Base-by-base conservation (phyloP, 2,113 vertebrate species). In the Drymodes brunneopygia region DNA sequence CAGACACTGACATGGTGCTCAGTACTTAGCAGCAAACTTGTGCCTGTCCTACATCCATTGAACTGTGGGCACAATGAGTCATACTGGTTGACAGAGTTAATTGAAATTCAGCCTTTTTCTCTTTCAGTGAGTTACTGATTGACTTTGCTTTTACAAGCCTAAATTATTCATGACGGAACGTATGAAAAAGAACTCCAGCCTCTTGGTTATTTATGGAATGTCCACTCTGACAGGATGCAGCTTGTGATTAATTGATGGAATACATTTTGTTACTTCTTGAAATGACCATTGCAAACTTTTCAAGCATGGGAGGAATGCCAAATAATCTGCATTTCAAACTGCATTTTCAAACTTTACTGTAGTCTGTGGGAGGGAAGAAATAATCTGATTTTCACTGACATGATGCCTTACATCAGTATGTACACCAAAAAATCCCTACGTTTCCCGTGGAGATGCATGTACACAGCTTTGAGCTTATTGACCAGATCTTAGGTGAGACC, bases 101-200 rank as follows among this genome's bases (percentile, higher is more conserved):
- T 67, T 84, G 77, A 89, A 94, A 91, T 88, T 88, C 69, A 38
- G 23, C 29, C 62, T 75, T 85, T 83, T 88, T 73, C 50, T 75
- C 54, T 79, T 91, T 79, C 80, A 62, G 35, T 36, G 80, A 83
- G 19, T 54, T 90, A 91, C 73, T 72, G 86, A 87, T 85, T 72
- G 81, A 92, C 50, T 95, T 94, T 42, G 20, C 53, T 72, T 94
- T 97, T 65, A 69, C 40, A 69, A 72, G 40, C 61, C 38, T 95
- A 87, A 91, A 92, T 95, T 95, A 94, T 90, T 94, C 47, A 92
- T 73, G 38, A 51, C 84, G 92, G 56, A 94, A 78, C 3, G 3
- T 31, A 64, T 14, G 62, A 69, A 90, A 96, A 90, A 70, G 20
- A 86, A 54, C 86, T 70, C 84, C 71, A 88, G 27, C 10, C 50